Conservation (phyloP, 1,140 invertebrate species). For the Oryctes rhinoceros region DNA sequence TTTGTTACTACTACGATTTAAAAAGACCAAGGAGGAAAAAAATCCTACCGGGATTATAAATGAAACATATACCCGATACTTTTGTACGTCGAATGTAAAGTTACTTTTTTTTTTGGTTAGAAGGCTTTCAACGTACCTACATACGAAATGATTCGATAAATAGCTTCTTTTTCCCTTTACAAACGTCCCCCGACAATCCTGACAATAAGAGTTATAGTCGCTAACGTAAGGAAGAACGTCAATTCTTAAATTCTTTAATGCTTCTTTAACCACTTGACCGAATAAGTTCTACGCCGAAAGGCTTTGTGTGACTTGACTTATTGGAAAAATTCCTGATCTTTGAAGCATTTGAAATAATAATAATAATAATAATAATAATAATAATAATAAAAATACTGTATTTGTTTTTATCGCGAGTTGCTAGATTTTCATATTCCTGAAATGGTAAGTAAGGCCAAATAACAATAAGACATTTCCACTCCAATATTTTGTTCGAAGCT, state of each 20-base stretch:
- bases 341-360: too few species aligned
- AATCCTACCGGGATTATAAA: constrained; percentile 27
- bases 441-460: too few species aligned
- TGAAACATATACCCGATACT: constrained; percentile 31
- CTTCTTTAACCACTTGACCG: not conserved
- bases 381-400: too few species aligned
- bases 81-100: constrained; percentile 35
- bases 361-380: too few species aligned
- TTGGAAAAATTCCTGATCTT: too few species aligned
- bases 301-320: too few species aligned
- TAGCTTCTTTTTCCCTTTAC: constrained; percentile 7
- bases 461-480: too few species aligned
- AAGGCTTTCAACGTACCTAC: constrained; percentile 12
- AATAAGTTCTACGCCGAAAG: not conserved
- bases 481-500: too few species aligned
- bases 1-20: constrained; percentile 51
- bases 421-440: too few species aligned
- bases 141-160: constrained; percentile 29
- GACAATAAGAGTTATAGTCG: not conserved
- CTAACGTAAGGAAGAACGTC: not conserved
- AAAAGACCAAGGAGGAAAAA: constrained; percentile 25
- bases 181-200: not conserved
- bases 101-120: constrained; percentile 19
- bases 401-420: too few species aligned
- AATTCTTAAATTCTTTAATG: not conserved